A percentile compares a stretch with the other conserved stretches of the same genome.
phyloP scores from a whole-genome alignment of 1,140 invertebrate genomes.

The Eufriesea mexicana region DNA sequence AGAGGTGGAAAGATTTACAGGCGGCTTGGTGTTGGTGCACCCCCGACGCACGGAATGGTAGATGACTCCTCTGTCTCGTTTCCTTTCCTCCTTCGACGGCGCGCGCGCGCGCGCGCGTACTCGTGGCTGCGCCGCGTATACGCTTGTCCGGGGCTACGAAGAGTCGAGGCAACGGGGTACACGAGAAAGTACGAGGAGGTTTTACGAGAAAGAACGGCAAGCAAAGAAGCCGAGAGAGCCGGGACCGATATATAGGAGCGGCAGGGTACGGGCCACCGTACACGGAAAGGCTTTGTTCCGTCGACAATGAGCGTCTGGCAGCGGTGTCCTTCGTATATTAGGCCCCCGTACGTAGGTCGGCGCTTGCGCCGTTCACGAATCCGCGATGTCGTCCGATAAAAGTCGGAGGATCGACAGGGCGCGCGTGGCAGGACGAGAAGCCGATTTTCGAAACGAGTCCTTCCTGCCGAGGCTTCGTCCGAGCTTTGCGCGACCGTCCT shows the following conservation, averaged over 20 bases:
- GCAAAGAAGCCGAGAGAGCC: conserved; percentile 34
- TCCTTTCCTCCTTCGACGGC: neutral
- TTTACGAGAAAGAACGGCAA: conserved; percentile 67
- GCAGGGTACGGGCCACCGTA: conserved; percentile 52
- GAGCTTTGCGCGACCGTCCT: no score
- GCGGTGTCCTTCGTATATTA: conserved; percentile 71
- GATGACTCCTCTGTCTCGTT: conserved; percentile 17
- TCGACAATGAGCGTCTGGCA: conserved; percentile 71
- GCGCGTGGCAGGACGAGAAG: neutral
- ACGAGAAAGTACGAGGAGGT: conserved; percentile 54
- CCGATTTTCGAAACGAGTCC: neutral
- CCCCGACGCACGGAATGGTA: neutral
- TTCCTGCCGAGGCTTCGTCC: neutral
- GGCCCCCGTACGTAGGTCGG: conserved; percentile 64
- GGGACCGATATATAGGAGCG: conserved; percentile 53
- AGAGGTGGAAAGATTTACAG: conserved; percentile 72
- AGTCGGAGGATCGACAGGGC: conserved; percentile 36
- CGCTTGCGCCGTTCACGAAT: conserved; percentile 72
- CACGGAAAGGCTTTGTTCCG: conserved; percentile 69
- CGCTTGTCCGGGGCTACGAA: neutral
- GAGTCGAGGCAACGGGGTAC: conserved; percentile 43
- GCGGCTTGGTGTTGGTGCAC: conserved; percentile 51
- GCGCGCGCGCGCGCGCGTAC: neutral
- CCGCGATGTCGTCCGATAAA: conserved; percentile 70
- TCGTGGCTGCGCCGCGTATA: neutral